Conservation (phyloP, 2,888 invertebrate genomes). For the Ophion ellenae region DNA sequence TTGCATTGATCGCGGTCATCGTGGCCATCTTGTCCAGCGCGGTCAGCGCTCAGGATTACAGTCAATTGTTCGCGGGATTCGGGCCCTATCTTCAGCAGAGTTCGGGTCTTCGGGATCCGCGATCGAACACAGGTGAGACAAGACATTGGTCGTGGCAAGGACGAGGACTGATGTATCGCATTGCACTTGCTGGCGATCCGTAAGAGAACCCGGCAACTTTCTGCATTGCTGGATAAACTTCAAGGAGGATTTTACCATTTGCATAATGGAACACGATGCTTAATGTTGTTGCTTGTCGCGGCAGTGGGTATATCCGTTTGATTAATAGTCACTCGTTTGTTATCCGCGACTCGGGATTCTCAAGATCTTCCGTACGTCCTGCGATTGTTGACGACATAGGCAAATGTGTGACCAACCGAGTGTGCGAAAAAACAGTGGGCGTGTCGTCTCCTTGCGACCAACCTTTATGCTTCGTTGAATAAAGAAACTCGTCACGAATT, state of each 20-base stretch:
- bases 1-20: constrained; percentile 75
- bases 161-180: constrained; percentile 41
- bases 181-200: constrained; percentile 35
- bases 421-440: constrained; percentile 40
- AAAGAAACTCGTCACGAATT: constrained; percentile 53
- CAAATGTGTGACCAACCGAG: constrained; percentile 8
- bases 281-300: constrained; percentile 30
- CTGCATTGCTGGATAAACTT: constrained; percentile 33
- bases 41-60: constrained; percentile 78
- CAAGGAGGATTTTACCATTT: constrained; percentile 35
- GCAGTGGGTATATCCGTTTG: constrained; percentile 12
- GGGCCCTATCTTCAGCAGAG: constrained; percentile 76
- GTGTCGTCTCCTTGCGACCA: constrained; percentile 43
- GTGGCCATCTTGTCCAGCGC: constrained; percentile 72
- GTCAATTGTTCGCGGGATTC: constrained; percentile 80
- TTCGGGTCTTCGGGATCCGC: constrained; percentile 78
- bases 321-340: constrained; percentile 40
- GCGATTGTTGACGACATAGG: constrained; percentile 13
- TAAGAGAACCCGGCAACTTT: constrained; percentile 24
- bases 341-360: constrained; percentile 15
- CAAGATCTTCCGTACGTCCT: constrained; percentile 50
- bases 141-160: constrained; percentile 25
- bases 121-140: constrained; percentile 80
- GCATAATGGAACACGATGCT: constrained; percentile 45
- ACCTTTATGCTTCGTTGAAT: constrained; percentile 62